These are phyloP conservation scores for Phyto melanocephala DNA, from an alignment of 2,888 invertebrate species.

Conservation along the genomic window DNA sequence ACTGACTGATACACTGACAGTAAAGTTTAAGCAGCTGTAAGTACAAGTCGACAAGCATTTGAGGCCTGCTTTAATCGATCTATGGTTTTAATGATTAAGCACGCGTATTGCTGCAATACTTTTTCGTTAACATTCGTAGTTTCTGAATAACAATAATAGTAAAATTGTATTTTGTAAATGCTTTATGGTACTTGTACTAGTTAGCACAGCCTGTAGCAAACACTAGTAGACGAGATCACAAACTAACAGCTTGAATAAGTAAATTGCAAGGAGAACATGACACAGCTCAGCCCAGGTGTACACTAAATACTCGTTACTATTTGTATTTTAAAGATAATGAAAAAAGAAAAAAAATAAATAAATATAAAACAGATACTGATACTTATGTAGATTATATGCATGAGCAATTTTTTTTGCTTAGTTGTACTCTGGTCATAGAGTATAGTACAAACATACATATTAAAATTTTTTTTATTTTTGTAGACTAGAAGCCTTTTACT, in stretches of 20 bases:
- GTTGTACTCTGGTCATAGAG: slow-evolving; percentile 30
- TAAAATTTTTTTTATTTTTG: too few species aligned
- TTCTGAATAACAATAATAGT: neutral
- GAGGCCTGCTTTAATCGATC: slow-evolving; percentile 58
- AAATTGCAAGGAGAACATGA: slow-evolving; percentile 43
- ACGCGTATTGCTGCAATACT: slow-evolving; percentile 61
- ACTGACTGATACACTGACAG: slow-evolving; percentile 56
- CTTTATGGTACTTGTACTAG: neutral
- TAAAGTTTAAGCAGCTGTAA: slow-evolving; percentile 59
- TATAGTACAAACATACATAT: too few species aligned
- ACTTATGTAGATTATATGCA: slow-evolving; percentile 34
- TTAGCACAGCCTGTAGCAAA: neutral
- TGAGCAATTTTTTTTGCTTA: neutral
- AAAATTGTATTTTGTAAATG: neutral
- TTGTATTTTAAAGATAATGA: neutral
- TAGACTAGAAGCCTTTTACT: slow-evolving; percentile 5
- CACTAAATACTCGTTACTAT: slow-evolving; percentile 27
- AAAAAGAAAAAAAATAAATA: slow-evolving; percentile 23
- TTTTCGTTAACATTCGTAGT: neutral
- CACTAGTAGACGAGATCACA: neutral
- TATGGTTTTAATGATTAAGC: slow-evolving; percentile 62
- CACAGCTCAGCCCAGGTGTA: slow-evolving; percentile 59
- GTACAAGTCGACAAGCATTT: slow-evolving; percentile 25
- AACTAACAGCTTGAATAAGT: slow-evolving; percentile 5
- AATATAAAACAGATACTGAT: slow-evolving; percentile 51